phyloP scores from a whole-genome alignment of 2,113 vertebrate species.

The Cottus gobio region DNA sequence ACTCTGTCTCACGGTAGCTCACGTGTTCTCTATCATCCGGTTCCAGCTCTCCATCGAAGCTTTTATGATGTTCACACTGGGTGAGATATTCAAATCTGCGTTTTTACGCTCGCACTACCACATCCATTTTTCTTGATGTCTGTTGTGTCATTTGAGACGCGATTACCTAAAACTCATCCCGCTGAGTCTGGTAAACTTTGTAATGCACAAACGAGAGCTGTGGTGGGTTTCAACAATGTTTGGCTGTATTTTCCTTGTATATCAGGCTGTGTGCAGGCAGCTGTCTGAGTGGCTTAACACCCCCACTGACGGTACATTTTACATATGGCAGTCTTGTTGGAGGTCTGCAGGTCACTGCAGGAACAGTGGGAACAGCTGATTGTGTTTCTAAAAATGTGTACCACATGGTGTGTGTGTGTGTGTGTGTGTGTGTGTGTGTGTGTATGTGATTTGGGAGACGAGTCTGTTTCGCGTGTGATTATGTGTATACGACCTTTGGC shows the following conservation, averaged over 20 bases:
- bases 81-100: neutral
- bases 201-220: neutral
- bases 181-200: neutral
- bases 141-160: neutral
- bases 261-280: neutral
- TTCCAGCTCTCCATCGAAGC: neutral
- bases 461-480: neutral
- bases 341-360: neutral
- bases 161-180: neutral
- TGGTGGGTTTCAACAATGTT: neutral
- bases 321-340: slow-evolving; percentile 3
- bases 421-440: neutral
- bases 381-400: neutral
- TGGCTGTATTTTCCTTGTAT: neutral
- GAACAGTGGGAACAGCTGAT: neutral
- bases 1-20: neutral
- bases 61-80: neutral
- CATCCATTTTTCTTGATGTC: neutral
- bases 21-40: neutral
- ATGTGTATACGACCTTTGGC: too few species aligned
- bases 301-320: neutral
- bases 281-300: neutral
- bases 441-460: neutral
- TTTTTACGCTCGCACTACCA: neutral
- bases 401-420: too few species aligned